Percentiles rank a stretch among this genome's conserved stretches.
These are phyloP conservation scores for Formica exsecta DNA, from an alignment of 1,140 invertebrate genomes.

Conservation along the genomic window DNA sequence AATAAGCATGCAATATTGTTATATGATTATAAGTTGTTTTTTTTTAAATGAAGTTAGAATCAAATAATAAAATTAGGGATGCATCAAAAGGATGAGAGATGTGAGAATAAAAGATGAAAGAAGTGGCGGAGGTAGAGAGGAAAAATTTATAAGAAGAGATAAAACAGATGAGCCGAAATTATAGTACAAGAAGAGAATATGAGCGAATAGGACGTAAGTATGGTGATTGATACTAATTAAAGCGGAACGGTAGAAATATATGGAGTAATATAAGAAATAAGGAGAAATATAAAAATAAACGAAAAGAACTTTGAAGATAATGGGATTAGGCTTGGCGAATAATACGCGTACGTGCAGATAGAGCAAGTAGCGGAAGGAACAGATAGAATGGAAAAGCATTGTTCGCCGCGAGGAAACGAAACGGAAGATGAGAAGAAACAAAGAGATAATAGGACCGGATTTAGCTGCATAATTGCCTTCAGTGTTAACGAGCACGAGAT, in stretches of 20 bases:
- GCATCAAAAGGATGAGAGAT: background rate
- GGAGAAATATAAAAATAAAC: background rate
- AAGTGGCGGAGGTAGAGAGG: background rate
- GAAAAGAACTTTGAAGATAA: constrained; percentile 17
- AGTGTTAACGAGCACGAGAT: background rate
- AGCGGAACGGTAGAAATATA: constrained; percentile 17
- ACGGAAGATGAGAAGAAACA: background rate
- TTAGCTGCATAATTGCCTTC: constrained; percentile 13
- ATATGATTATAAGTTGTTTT: background rate
- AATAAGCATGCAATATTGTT: background rate
- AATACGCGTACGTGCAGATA: constrained; percentile 8
- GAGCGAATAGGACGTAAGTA: background rate
- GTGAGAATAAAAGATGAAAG: background rate
- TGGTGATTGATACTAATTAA: constrained; percentile 39
- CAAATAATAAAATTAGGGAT: constrained; percentile 3
- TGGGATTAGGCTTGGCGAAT: background rate
- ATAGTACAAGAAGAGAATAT: constrained; percentile 13
- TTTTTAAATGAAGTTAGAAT: background rate
- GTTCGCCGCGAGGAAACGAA: background rate
- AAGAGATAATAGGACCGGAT: constrained; percentile 31
- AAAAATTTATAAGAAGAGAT: background rate
- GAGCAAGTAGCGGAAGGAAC: constrained; percentile 21
- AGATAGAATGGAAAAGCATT: constrained; percentile 23
- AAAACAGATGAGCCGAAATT: constrained; percentile 38
- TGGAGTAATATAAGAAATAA: no score